Conservation (phyloP, 1,140 invertebrate species). For the Trachymyrmex cornetzi region DNA sequence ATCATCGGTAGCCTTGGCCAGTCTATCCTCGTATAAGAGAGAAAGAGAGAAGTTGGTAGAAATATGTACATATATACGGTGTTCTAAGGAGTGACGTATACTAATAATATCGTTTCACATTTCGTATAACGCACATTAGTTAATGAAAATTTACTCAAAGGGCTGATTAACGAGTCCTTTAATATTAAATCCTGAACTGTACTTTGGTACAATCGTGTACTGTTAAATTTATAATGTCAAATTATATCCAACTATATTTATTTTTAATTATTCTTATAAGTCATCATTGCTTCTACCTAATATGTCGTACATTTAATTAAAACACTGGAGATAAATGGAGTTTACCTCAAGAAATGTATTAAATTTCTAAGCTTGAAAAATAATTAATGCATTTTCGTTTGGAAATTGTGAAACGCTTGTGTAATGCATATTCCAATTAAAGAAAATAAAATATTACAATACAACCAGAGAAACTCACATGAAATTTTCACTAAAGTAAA, state of each 20-base stretch:
- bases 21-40: background rate
- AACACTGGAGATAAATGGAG: too few species aligned
- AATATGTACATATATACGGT: conserved; percentile 10
- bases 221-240: too few species aligned
- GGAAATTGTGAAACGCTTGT: background rate
- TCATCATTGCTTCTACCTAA: too few species aligned
- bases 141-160: conserved; percentile 27
- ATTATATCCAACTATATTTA: too few species aligned
- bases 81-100: conserved; percentile 1
- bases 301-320: too few species aligned
- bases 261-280: too few species aligned
- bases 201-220: too few species aligned
- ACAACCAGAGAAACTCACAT: background rate
- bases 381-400: background rate
- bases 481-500: conserved; percentile 25
- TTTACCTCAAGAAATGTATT: too few species aligned
- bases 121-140: conserved; percentile 24
- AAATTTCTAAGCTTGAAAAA: background rate
- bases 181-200: background rate
- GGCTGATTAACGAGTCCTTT: background rate
- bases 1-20: conserved; percentile 46
- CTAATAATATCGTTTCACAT: conserved; percentile 1
- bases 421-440: conserved; percentile 9
- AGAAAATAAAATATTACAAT: background rate
- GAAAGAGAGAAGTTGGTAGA: background rate